Base-by-base conservation (phyloP, 2,888 invertebrate genomes). In the Thymelicus lineola region DNA sequence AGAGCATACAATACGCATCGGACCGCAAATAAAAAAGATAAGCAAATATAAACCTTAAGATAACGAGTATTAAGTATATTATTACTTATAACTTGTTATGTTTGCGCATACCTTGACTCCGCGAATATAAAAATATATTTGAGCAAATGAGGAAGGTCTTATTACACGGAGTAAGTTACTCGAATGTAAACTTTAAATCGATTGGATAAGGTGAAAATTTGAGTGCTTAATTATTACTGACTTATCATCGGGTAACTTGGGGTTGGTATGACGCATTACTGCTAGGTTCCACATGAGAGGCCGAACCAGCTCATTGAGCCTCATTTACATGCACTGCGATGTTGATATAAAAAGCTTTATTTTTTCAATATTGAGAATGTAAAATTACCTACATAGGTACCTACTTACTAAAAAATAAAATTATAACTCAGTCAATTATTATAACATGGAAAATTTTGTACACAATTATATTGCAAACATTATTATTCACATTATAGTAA, bases 301-400 rank as follows among this genome's bases (percentile, higher is more conserved):
- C n/a, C 35, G 57, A 70, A 63, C 68, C 53, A 60, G 72, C 62
- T 61, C 28, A n/a, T n/a, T n/a, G n/a, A n/a, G n/a, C n/a, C n/a
- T n/a, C n/a, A 38, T 38, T 38, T 38, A 9, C 7, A 38, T 38
- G 38, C 1, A 10, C 38, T 38, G 7, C 38, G 38, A 38, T 38
- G 28, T 28, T 28, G 28, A 28, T 28, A 2, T 28, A 28, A 28
- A 5, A 28, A 28, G 28, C 28, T 28, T 28, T 28, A n/a, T 28
- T 20, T 28, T 28, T 28, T 28, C 28, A 28, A 28, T 28, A 28
- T 28, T 5, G 28, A 28, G 28, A 28, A 28, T 28, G 20, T 28
- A 2, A 28, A 28, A 28, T 28, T 28, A 28, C 28, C 28, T 28
- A n/a, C n/a, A n/a, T n/a, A n/a, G n/a, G n/a, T n/a, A 28, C 4